Evolutionary conservation across 2,113 vertebrate species (phyloP).

Genomic region (Clinocottus analis): DNA sequence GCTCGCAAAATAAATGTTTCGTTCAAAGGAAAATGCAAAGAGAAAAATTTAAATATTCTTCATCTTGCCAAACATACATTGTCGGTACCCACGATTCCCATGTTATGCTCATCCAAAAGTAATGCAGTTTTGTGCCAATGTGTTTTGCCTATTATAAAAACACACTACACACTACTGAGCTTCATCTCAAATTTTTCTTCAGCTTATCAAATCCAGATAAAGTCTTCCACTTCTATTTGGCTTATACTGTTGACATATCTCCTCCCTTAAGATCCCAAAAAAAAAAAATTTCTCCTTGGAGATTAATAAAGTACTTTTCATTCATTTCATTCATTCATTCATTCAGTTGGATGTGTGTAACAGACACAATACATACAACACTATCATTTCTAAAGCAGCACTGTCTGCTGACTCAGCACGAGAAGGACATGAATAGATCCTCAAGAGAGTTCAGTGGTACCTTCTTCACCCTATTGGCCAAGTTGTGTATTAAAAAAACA

Average conservation of each 20-base stretch:
- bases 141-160: no score
- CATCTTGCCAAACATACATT: background rate
- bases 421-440: background rate
- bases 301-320: no score
- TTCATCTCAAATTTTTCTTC: background rate
- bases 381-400: background rate
- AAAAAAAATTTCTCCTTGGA: no score
- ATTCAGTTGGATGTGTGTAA: background rate
- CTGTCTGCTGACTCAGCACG: background rate
- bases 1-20: background rate
- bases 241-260: background rate
- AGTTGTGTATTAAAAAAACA: background rate
- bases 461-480: background rate
- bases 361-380: background rate
- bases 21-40: background rate
- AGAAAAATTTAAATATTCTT: background rate
- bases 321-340: no score
- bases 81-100: no score
- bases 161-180: no score
- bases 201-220: background rate
- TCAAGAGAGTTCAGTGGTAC: background rate
- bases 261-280: background rate
- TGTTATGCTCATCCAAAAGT: no score
- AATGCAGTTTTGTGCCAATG: no score
- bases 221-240: background rate